phyloP scores from a whole-genome alignment of 2,113 vertebrate species.

The Eulacestoma nigropectus region DNA sequence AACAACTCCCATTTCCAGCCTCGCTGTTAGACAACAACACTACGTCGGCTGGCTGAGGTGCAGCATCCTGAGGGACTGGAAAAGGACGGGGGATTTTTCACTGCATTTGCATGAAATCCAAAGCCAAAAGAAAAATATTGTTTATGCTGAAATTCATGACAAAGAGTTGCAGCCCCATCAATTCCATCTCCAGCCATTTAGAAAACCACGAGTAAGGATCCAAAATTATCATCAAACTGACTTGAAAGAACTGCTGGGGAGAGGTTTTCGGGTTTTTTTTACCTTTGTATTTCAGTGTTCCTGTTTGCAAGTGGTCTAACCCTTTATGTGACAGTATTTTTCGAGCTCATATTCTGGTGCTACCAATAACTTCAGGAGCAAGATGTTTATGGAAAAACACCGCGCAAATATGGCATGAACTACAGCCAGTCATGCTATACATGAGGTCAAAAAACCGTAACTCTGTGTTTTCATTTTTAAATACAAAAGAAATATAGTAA shows the following conservation, averaged over 20 bases:
- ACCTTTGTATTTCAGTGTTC: background rate
- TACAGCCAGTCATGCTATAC: background rate
- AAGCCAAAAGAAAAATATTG: background rate
- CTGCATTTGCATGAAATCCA: background rate
- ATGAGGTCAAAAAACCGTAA: fast-evolving
- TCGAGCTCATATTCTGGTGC: background rate
- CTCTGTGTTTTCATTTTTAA: background rate
- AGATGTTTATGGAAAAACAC: background rate
- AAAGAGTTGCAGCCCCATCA: background rate
- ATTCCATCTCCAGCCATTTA: background rate
- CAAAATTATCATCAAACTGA: background rate
- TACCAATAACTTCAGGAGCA: background rate
- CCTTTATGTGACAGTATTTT: background rate
- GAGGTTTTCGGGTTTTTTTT: background rate
- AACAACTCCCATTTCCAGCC: background rate
- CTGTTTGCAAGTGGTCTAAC: background rate
- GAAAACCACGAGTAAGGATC: background rate
- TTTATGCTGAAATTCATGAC: background rate
- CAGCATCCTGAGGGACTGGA: background rate
- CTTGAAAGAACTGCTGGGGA: background rate
- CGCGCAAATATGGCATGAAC: fast-evolving
- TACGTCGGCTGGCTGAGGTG: background rate
- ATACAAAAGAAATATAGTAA: background rate
- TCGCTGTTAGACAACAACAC: background rate
- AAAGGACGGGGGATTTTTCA: background rate